A percentile compares a stretch with the other conserved stretches of the same genome.
Evolutionary conservation across 2,888 invertebrate genomes (phyloP).

Genomic region (Xestia sexstrigata): DNA sequence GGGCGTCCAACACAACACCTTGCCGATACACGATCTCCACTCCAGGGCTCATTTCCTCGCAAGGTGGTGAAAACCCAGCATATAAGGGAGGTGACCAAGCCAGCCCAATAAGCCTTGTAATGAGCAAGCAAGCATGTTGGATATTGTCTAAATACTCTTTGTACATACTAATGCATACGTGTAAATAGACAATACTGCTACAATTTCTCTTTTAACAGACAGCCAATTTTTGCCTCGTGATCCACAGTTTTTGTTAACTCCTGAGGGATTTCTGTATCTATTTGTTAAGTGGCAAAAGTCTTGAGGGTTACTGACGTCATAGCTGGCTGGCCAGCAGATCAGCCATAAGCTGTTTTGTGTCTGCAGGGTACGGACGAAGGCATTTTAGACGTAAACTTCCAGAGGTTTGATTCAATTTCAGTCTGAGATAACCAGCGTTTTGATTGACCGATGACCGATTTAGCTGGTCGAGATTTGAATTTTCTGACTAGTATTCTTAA

Average conservation of each 20-base stretch:
- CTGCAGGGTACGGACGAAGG: slow-evolving; percentile 19
- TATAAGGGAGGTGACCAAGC: not conserved
- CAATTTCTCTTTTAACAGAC: not conserved
- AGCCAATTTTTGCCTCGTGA: not conserved
- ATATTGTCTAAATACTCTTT: not conserved
- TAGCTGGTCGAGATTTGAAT: slow-evolving; percentile 10
- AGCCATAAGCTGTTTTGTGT: slow-evolving; percentile 51
- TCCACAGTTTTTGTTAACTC: not conserved
- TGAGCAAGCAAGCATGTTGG: not conserved
- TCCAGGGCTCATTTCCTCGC: not conserved
- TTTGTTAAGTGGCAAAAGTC: slow-evolving; percentile 8
- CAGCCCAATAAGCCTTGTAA: not conserved
- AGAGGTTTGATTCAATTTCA: slow-evolving; percentile 36
- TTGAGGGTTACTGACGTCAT: slow-evolving; percentile 56
- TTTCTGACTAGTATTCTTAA: not conserved
- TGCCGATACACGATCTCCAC: not conserved
- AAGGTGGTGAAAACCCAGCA: not conserved
- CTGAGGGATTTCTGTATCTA: slow-evolving; percentile 29
- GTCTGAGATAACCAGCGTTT: slow-evolving; percentile 31
- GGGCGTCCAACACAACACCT: not conserved
- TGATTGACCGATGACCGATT: slow-evolving; percentile 31
- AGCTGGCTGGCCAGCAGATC: slow-evolving; percentile 35
- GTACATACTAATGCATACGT: not conserved
- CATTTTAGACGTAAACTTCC: slow-evolving; percentile 27
- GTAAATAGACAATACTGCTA: not conserved